Percentiles rank a stretch among this genome's conserved stretches.
Conservation (phyloP, 2,797 vertebrate species). For the Hapalemur alaotrensis region DNA sequence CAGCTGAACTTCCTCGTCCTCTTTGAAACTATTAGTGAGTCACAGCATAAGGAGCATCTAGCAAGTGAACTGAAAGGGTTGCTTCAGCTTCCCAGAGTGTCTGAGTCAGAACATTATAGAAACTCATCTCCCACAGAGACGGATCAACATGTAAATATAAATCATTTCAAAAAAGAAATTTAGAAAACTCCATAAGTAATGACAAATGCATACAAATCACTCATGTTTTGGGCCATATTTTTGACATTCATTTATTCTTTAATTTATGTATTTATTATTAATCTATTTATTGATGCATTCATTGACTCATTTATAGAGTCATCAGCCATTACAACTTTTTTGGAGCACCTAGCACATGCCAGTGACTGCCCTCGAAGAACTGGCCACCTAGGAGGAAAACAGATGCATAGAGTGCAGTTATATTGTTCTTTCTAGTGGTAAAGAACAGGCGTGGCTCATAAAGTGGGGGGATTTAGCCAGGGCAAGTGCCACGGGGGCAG, state of each 20-base stretch:
- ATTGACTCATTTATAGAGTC: not conserved
- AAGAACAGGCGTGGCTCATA: not conserved
- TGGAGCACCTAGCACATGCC: not conserved
- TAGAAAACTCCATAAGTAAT: not conserved
- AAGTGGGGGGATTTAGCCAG: not conserved
- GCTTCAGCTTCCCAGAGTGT: not conserved
- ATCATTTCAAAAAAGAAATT: not conserved
- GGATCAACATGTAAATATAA: not conserved
- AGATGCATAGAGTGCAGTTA: too few species aligned
- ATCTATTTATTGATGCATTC: not conserved
- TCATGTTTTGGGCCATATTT: not conserved
- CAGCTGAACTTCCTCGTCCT: not conserved
- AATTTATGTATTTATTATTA: not conserved
- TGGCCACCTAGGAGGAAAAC: not conserved
- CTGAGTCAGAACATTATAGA: conserved; percentile 16
- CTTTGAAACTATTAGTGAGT: not conserved
- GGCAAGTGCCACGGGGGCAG: accelerated
- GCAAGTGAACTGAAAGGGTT: not conserved
- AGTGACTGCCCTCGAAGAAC: not conserved
- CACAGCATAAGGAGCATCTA: not conserved
- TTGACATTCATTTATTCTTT: not conserved
- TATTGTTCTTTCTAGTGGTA: too few species aligned
- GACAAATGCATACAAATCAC: not conserved
- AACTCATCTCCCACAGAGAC: not conserved
- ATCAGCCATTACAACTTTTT: not conserved